These are phyloP conservation scores for Bubo scandiacus DNA, from an alignment of 2,113 vertebrate species.

Conservation along the genomic window DNA sequence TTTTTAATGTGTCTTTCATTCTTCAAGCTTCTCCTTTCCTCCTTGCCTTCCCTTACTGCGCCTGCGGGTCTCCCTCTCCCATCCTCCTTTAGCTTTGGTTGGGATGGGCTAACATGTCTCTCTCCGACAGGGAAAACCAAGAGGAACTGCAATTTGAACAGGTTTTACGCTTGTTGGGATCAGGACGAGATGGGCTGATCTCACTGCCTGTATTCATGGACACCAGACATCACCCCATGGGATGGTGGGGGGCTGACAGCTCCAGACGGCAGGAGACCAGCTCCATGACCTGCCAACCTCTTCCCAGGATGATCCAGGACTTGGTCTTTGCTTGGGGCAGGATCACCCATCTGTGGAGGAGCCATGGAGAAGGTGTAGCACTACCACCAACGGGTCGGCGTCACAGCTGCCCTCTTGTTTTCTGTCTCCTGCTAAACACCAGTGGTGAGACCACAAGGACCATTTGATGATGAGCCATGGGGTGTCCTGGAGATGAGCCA, in stretches of 20 bases:
- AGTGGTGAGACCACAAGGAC: rapidly evolving
- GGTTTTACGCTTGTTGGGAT: background rate
- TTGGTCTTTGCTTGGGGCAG: background rate
- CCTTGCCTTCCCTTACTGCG: rapidly evolving
- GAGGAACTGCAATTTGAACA: background rate
- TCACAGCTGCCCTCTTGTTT: background rate
- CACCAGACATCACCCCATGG: background rate
- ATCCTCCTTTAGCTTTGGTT: background rate
- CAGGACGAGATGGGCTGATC: background rate
- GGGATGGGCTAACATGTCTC: background rate
- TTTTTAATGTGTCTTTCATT: background rate
- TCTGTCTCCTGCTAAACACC: background rate
- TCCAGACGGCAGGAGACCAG: background rate
- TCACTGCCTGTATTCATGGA: background rate
- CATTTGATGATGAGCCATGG: rapidly evolving
- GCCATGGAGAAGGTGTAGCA: background rate
- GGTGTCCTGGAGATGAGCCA: rapidly evolving
- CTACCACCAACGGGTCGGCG: rapidly evolving
- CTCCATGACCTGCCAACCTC: background rate
- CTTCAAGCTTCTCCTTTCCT: background rate
- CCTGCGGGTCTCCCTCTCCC: background rate
- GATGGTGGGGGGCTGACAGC: background rate
- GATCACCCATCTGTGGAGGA: background rate
- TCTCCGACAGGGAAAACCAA: rapidly evolving
- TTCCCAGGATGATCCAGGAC: background rate